Conservation (phyloP, 2,797 vertebrate species). For the Myoxocephalus aenaeus region DNA sequence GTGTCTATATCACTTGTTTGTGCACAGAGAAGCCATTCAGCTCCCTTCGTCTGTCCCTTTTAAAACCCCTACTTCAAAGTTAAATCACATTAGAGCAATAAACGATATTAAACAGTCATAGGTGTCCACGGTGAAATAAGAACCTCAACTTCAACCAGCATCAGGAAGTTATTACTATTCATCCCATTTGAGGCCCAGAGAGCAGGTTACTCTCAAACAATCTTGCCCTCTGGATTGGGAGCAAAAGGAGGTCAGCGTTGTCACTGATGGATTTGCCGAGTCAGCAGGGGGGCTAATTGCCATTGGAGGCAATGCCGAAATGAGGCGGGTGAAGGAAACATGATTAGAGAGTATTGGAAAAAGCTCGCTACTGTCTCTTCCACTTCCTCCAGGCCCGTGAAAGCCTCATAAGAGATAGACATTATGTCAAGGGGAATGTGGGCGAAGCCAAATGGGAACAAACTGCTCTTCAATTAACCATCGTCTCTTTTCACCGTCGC, state of each 20-base stretch:
- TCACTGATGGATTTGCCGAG: conserved; percentile 66
- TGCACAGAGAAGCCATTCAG: conserved; percentile 35
- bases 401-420: conserved; percentile 53
- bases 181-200: conserved; percentile 21
- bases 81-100: conserved; percentile 55
- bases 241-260: conserved; percentile 68
- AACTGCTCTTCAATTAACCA: conserved; percentile 66
- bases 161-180: conserved; percentile 45
- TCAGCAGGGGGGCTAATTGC: conserved; percentile 78
- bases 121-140: conserved; percentile 40
- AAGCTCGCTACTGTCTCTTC: conserved; percentile 26
- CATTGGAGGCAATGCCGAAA: conserved; percentile 56
- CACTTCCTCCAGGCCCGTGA: conserved; percentile 46
- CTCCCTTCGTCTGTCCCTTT: conserved; percentile 53
- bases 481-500: conserved; percentile 39
- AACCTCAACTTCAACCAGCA: conserved; percentile 59
- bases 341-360: conserved; percentile 63
- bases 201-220: conserved; percentile 40
- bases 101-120: conserved; percentile 57
- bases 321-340: conserved; percentile 53
- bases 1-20: conserved; percentile 57
- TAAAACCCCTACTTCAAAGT: conserved; percentile 68
- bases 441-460: conserved; percentile 58
- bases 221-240: conserved; percentile 65
- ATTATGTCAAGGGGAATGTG: conserved; percentile 50